Evolutionary conservation across 2,888 invertebrate species (phyloP).

Genomic region (Macrosiphum euphorbiae): DNA sequence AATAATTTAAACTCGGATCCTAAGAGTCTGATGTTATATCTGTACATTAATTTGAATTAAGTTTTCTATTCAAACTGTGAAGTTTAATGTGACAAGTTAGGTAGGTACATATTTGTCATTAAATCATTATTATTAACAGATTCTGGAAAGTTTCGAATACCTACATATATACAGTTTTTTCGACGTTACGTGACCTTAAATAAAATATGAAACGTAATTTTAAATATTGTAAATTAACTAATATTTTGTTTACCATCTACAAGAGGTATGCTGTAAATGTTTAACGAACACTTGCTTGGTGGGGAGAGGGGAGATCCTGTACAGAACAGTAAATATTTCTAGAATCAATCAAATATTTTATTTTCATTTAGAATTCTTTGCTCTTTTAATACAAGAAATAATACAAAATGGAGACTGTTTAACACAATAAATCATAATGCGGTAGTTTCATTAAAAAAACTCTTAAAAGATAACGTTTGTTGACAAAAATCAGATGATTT

Average conservation of each 20-base stretch:
- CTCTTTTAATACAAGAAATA: background rate
- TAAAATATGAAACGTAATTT: background rate
- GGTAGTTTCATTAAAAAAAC: conserved; percentile 35
- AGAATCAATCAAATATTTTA: background rate
- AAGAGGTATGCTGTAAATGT: background rate
- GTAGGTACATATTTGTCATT: background rate
- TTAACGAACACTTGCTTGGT: background rate
- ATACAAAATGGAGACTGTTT: background rate
- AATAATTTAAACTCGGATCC: conserved; percentile 31
- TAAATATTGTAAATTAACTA: background rate
- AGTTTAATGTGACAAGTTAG: conserved; percentile 22
- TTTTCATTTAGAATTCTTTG: background rate
- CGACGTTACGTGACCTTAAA: background rate
- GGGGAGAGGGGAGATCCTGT: background rate
- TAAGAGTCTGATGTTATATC: background rate
- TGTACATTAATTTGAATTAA: background rate
- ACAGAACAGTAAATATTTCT: background rate
- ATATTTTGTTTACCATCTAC: background rate
- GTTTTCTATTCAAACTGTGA: conserved; percentile 16
- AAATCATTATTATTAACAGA: conserved; percentile 34
- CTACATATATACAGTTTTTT: background rate
- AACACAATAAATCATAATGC: conserved; percentile 33
- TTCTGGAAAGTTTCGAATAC: conserved; percentile 1
- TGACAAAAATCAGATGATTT: conserved; percentile 30
- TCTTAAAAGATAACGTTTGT: background rate